Percentiles rank a stretch among this genome's conserved stretches.
phyloP scores from a whole-genome alignment of 2,113 vertebrate genomes.

The Tinamus guttatus region DNA sequence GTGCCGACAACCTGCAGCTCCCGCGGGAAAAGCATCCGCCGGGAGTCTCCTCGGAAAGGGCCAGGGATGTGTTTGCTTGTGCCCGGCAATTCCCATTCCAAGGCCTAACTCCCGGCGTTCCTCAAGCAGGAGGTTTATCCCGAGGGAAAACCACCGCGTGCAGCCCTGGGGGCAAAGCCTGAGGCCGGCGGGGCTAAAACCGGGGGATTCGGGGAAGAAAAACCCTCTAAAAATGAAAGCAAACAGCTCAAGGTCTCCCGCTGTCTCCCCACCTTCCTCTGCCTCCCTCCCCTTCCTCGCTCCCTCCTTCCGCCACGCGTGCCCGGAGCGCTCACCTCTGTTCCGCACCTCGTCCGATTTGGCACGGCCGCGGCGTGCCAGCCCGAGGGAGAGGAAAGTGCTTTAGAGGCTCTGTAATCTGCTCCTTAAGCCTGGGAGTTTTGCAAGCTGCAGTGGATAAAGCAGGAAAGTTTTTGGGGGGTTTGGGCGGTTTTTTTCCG shows the following conservation, averaged over 20 bases:
- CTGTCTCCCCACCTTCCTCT: neutral
- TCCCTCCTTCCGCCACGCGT: neutral
- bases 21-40: neutral
- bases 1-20: neutral
- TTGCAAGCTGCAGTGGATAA: slow-evolving; percentile 64
- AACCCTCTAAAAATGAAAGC: neutral
- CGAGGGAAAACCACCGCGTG: rapidly evolving
- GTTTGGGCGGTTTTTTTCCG: neutral
- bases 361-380: slow-evolving; percentile 74
- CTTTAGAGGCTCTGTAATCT: slow-evolving; percentile 74
- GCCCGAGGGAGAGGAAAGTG: slow-evolving; percentile 61
- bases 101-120: neutral
- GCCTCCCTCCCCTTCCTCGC: neutral
- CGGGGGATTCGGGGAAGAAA: neutral
- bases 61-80: neutral
- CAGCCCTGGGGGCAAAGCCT: too few relatives aligned
- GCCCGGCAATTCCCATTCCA: neutral
- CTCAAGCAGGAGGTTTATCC: rapidly evolving
- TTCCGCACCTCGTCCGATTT: slow-evolving; percentile 36
- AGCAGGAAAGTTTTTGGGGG: slow-evolving; percentile 35
- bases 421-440: slow-evolving; percentile 72
- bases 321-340: neutral
- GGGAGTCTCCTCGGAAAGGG: neutral
- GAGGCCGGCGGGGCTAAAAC: neutral
- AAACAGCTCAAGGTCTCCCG: too few relatives aligned